Evolutionary conservation across 2,113 vertebrate species (phyloP).

Genomic region (Falcunculus frontatus): DNA sequence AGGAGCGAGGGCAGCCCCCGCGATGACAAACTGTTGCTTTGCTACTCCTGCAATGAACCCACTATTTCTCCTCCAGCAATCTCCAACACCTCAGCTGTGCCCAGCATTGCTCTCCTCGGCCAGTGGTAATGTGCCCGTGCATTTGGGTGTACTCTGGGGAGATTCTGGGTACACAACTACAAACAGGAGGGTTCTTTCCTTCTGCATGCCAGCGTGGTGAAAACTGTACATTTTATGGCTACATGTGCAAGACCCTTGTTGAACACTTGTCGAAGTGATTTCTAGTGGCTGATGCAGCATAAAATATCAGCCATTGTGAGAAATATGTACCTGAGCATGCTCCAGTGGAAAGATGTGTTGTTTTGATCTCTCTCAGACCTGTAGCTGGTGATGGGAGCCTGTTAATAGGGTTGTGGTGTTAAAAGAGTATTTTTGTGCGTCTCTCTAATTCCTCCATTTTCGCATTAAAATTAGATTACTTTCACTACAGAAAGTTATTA

Average conservation of each 20-base stretch:
- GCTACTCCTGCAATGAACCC: background rate
- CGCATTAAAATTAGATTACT: background rate
- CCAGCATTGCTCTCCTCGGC: background rate
- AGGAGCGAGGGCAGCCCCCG: background rate
- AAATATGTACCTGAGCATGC: background rate
- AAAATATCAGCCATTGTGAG: background rate
- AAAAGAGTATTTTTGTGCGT: background rate
- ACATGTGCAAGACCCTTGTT: background rate
- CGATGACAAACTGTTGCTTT: background rate
- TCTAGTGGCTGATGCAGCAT: background rate
- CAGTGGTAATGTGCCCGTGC: fast-evolving
- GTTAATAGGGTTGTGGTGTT: background rate
- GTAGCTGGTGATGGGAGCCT: background rate
- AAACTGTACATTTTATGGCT: background rate
- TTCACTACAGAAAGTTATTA: background rate
- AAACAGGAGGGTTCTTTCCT: background rate
- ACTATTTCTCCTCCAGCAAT: background rate
- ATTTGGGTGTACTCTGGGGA: background rate
- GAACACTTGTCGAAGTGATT: background rate
- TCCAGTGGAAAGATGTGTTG: background rate
- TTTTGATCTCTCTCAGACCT: background rate
- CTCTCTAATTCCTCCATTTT: background rate
- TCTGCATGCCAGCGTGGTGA: fast-evolving
- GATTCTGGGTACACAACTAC: fast-evolving
- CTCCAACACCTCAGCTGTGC: background rate